A percentile compares a stretch with the other conserved stretches of the same genome.
Conservation (phyloP, 2,888 invertebrate species). For the Cecidostiba fungosa region DNA sequence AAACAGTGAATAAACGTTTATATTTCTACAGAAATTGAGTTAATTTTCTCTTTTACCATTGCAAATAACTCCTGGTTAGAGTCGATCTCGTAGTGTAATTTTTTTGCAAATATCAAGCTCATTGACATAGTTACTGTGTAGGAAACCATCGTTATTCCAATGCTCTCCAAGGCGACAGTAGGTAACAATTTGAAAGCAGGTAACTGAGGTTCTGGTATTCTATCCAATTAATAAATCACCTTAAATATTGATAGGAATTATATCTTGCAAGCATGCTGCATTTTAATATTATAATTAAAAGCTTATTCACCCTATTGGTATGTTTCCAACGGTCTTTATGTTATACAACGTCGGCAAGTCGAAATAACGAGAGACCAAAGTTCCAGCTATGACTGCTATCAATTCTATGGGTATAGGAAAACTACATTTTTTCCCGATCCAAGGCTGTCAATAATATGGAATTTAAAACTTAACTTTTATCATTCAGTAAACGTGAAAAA, state of each 20-base stretch:
- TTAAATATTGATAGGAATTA: constrained; percentile 70
- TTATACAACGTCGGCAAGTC: constrained; percentile 81
- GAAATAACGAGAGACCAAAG: constrained; percentile 84
- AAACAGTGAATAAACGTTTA: constrained; percentile 40
- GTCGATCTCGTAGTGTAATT: constrained; percentile 85
- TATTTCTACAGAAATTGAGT: not conserved
- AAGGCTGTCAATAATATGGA: constrained; percentile 80
- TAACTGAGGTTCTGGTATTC: constrained; percentile 83
- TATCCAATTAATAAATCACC: constrained; percentile 74
- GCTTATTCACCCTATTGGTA: constrained; percentile 84
- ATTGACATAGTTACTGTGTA: constrained; percentile 89
- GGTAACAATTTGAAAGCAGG: constrained; percentile 83
- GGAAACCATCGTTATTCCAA: constrained; percentile 86
- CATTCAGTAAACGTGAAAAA: not conserved
- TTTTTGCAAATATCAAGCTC: constrained; percentile 88
- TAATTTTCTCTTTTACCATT: constrained; percentile 77
- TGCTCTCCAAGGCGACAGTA: constrained; percentile 83
- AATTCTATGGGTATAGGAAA: constrained; percentile 90
- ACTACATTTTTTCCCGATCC: constrained; percentile 82
- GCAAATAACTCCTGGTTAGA: constrained; percentile 89
- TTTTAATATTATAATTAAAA: constrained; percentile 54
- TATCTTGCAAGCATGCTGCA: constrained; percentile 63
- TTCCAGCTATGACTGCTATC: constrained; percentile 86
- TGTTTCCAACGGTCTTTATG: constrained; percentile 84
- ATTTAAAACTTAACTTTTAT: not conserved